phyloP scores from a whole-genome alignment of 2,888 invertebrate species.

The Craniophora ligustri region DNA sequence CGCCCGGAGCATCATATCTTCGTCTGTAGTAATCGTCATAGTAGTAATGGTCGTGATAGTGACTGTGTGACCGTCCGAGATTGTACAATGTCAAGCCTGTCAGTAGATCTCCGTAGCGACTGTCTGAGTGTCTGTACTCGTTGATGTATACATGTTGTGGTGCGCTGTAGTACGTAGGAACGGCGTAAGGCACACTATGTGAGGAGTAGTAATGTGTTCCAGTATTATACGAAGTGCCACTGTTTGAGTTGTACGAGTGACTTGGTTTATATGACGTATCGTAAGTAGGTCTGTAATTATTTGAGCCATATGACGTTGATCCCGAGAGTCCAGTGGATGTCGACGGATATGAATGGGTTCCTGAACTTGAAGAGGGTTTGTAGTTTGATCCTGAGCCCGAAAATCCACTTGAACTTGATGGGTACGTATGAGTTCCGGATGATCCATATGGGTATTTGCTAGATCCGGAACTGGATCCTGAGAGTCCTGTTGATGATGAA shows the following conservation, averaged over 20 bases:
- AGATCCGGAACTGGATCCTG: constrained; percentile 32
- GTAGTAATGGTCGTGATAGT: constrained; percentile 76
- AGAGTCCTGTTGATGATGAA: constrained; percentile 34
- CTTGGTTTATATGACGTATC: constrained; percentile 37
- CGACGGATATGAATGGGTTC: constrained; percentile 21
- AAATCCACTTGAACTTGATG: constrained; percentile 10
- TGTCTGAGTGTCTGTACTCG: constrained; percentile 77
- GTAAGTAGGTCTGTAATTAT: constrained; percentile 14
- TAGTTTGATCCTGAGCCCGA: constrained; percentile 5
- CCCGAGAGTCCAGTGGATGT: constrained; percentile 23
- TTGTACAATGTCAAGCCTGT: constrained; percentile 81
- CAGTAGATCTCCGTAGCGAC: constrained; percentile 77
- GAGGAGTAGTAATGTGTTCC: constrained; percentile 11
- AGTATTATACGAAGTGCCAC: constrained; percentile 22
- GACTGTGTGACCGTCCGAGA: constrained; percentile 76
- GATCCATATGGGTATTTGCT: constrained; percentile 28
- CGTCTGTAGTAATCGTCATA: constrained; percentile 78
- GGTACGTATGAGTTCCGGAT: constrained; percentile 4
- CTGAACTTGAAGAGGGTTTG: constrained; percentile 1
- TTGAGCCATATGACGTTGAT: constrained; percentile 6
- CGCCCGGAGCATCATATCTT: constrained; percentile 61
- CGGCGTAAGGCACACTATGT: constrained; percentile 16
- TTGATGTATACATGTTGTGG: constrained; percentile 79
- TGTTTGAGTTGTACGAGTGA: constrained; percentile 45
- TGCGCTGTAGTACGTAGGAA: constrained; percentile 59